Evolutionary conservation across 2,797 vertebrate genomes (phyloP).

Genomic region (Erpetoichthys calabaricus): DNA sequence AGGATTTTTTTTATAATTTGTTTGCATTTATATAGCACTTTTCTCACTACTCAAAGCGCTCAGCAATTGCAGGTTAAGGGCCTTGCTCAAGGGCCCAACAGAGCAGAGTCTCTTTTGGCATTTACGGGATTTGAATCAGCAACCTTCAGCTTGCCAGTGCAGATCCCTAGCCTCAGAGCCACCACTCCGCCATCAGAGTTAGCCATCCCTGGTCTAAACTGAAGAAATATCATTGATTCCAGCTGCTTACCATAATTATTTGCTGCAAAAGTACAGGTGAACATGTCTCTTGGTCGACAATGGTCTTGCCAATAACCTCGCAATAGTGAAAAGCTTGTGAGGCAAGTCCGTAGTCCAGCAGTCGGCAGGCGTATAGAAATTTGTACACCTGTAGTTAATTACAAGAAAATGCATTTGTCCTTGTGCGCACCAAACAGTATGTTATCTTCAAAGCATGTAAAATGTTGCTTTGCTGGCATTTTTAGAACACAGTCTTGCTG

Average conservation of each 20-base stretch:
- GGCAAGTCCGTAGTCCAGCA: constrained; percentile 66
- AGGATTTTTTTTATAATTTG: no score
- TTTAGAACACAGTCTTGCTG: neutral
- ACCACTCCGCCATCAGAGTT: no score
- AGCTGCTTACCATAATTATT: constrained; percentile 54
- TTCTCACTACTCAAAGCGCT: no score
- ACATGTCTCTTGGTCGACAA: constrained; percentile 41
- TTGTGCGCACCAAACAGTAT: neutral
- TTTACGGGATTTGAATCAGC: no score
- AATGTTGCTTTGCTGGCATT: neutral
- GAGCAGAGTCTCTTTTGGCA: no score
- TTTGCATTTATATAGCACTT: no score
- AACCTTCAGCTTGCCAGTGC: no score
- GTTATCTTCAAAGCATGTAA: neutral
- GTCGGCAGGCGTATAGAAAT: constrained; percentile 70
- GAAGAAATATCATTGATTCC: no score
- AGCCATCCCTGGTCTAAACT: no score
- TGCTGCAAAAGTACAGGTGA: constrained; percentile 47
- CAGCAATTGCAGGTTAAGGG: no score
- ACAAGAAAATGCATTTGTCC: neutral
- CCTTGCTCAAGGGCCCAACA: no score
- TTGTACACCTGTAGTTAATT: constrained; percentile 62
- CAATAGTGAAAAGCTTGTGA: constrained; percentile 79
- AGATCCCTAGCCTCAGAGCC: no score
- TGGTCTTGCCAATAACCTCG: constrained; percentile 46